Base-by-base conservation (phyloP, 2,113 vertebrate genomes). In the Myotis lucifugus region DNA sequence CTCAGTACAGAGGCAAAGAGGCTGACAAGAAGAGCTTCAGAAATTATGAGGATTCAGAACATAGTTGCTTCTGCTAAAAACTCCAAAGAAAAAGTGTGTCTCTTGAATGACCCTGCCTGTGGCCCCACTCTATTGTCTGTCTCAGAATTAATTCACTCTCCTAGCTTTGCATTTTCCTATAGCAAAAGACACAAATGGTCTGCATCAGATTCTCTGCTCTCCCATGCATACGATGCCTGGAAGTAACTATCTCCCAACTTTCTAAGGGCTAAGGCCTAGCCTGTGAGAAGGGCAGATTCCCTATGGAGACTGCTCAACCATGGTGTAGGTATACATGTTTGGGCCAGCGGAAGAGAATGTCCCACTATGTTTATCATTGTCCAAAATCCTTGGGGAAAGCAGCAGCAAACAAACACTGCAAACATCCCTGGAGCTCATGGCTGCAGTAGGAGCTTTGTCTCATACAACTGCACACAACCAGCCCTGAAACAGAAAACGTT, bases 271-370 rank as follows among this genome's bases (percentile, higher is more conserved):
- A 78, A 94, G 97, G 93, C 94, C 25, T 48, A 96, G 96, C 98
- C 93, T 97, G 91, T 79, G 96, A 97, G 69, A 96, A 97, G 97
- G 97, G 94, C 97, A 98, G 98, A 97, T 97, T 96, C 97, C 97
- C 95, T 95, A 89, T 97, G 95, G 98, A 97, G 59, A 98, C 96
- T 90, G 85, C 92, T 96, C 97, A 97, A 94, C 70, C 74, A 78
- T 94, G 96, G 97, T 98, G 97, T 98, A 97, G 97, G 90, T 98
- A 96, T 97, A 98, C 96, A 90, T 98, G 98, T 98, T 98, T 96
- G 66, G 95, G 95, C 97, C 96, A 98, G 92, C 94, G 93, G 72
- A 92, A 89, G n/a, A 88, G 21, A 95, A 92, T 3, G n/a, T 42
- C 19, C 25, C 29, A 27, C 66, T 95, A 89, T 86, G 85, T 85